Base-by-base conservation (phyloP, 2,888 invertebrate species). In the Drosophila longiperda region DNA sequence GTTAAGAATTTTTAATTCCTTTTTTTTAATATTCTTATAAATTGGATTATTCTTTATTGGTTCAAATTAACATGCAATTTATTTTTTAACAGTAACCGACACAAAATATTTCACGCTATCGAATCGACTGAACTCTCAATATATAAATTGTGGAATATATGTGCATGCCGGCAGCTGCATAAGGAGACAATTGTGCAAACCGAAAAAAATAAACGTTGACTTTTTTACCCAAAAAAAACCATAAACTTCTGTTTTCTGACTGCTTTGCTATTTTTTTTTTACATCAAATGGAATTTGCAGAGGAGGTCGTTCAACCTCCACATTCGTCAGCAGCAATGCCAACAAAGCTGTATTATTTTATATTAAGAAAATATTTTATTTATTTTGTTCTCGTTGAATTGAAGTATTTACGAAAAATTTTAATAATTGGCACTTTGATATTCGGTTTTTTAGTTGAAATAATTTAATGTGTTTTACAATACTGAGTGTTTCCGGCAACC, bases 281-380 rank as follows among this genome's bases (percentile, higher is more conserved):
- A n/a, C 11, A 5, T 5, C 11, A 11, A 11, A 42, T 5, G 6
- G n/a, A n/a, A 11, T 2, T 11, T n/a, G 11, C 2, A n/a, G 0
- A 42, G n/a, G n/a, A 11, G 11, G 5, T 5, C 11, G 11, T 11
- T 20, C n/a, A 42, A n/a, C 6, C n/a, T 20, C 42, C 11, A 9
- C n/a, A 40, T n/a, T 11, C 1, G 40, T 1, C n/a, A 40, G n/a
- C 5, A n/a, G 40, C 11, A n/a, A 40, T 11, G n/a, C 2, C 40
- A 40, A 40, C 40, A n/a, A 40, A 40, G 5, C 2, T 40, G n/a
- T 40, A 11, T 40, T 40, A n/a, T n/a, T 40, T n/a, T n/a, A 5
- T 11, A n/a, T 40, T 40, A 8, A n/a, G n/a, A 9, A 9, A 9
- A 40, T 40, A 11, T n/a, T 40, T 40, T 7, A 38, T 38, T 17